phyloP scores from a whole-genome alignment of 2,113 vertebrate species.

The Eretmochelys imbricata region DNA sequence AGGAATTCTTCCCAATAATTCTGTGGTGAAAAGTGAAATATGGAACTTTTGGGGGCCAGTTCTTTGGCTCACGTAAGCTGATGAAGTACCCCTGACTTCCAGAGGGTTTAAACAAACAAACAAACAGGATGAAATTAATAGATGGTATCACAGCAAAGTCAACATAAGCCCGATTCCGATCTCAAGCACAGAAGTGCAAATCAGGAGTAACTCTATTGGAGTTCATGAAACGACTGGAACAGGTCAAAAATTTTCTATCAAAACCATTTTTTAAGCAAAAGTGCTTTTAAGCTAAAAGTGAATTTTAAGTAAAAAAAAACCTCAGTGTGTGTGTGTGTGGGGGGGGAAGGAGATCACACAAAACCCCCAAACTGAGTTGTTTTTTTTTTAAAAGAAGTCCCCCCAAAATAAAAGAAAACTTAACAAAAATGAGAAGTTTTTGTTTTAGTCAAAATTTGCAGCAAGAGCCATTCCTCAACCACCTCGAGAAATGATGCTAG shows the following conservation, averaged over 20 bases:
- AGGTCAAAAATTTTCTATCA: neutral
- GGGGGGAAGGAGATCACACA: neutral
- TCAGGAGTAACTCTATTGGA: neutral
- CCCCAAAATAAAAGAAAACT: no score
- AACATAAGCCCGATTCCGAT: neutral
- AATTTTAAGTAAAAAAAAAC: neutral
- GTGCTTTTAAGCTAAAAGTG: neutral
- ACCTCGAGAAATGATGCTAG: rapidly evolving
- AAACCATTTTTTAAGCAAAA: neutral
- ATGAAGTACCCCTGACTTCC: neutral
- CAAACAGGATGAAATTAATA: neutral
- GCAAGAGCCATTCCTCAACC: rapidly evolving
- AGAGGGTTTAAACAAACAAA: neutral
- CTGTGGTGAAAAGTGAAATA: neutral
- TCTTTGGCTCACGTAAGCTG: neutral
- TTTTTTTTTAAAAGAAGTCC: neutral
- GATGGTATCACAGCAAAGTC: neutral
- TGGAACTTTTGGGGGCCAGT: neutral
- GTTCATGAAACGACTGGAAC: neutral
- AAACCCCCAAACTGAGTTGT: neutral
- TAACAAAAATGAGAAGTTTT: rapidly evolving
- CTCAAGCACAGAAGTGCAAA: neutral
- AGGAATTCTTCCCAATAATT: neutral
- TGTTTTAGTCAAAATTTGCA: rapidly evolving
- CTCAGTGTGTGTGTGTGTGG: neutral